These are phyloP conservation scores for Sylvia borin DNA, from an alignment of 2,797 vertebrate species.

Conservation along the genomic window DNA sequence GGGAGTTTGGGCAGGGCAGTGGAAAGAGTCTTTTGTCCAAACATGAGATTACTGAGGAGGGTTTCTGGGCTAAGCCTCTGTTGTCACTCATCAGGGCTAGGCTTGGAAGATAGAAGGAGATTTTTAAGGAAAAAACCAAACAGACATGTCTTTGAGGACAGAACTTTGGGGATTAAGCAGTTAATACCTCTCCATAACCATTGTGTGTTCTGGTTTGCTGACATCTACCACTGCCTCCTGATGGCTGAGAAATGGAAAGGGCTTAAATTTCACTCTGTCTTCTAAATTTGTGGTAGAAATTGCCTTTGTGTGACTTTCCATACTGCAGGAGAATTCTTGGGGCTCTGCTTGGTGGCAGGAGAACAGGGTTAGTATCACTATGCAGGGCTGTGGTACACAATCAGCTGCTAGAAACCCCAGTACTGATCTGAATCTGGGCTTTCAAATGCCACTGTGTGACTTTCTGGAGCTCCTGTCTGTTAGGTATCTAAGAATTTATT, in stretches of 20 bases:
- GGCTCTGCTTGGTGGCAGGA: neutral
- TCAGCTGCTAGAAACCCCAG: neutral
- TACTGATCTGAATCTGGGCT: neutral
- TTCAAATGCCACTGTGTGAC: neutral
- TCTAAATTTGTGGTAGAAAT: neutral
- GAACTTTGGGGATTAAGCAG: neutral
- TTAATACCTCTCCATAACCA: neutral
- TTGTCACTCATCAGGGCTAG: neutral
- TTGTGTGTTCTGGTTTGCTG: neutral
- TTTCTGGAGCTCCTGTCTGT: neutral
- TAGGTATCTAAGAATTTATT: neutral
- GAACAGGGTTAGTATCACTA: rapidly evolving
- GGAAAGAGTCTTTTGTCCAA: neutral
- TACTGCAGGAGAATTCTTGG: neutral
- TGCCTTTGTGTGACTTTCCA: neutral
- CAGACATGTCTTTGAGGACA: neutral
- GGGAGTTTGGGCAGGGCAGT: neutral
- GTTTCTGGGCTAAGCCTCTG: neutral
- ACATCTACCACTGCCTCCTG: neutral
- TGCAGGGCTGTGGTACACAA: neutral
- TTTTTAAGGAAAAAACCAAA: neutral
- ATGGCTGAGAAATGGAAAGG: neutral
- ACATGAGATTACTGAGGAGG: neutral
- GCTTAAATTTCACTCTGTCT: neutral
- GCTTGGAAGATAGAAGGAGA: neutral